Evolutionary conservation across 2,888 invertebrate genomes (phyloP), one percentile per base, ranked within the genome.

Genomic region (Malacosoma neustria): DNA sequence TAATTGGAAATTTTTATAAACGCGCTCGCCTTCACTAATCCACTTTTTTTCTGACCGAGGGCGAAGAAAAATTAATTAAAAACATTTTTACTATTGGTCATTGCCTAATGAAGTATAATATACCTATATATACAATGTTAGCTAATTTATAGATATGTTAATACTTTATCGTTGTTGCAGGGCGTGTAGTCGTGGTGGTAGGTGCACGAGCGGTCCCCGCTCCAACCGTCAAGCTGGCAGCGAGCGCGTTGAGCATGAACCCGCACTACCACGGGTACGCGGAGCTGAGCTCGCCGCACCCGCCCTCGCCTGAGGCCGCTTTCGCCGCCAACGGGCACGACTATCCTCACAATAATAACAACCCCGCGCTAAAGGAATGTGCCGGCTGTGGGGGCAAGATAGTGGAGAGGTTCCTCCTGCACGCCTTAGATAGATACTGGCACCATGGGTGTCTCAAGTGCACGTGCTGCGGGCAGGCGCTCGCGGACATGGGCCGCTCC

Each of bases 371-470:
- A 62, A 93, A 93, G 75, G 91, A 92, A 72, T 97, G 97, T 84
- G 95, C 94, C 53, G 96, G 96, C 54, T 97, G 97, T 82, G 94
- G 95, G 57, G 93, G 95, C 74, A 93, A 95, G 87, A 97, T 97
- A 71, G 90, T 93, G 61, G 97, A 97, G 88, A 89, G 96, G 80
- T 97, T 93, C 87, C 90, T 97, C 53, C 89, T 97, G 50, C 93
- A 94, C 85, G 96, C 97, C 57, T 88, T 97, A 73, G 97, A 97
- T 88, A 89, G 96, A 76, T 97, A 95, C 86, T 97, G 97, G 97
- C 97, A 97, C 87, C 95, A 96, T 87, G 91, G 92, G 59, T 97
- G 97, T 81, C 90, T 97, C 63, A 97, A 97, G 87, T 97, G 97
- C 88, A 91, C 94, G 68, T 94, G 93, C 84, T 97, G 97, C 80